Conservation (phyloP, 2,113 vertebrate genomes). For the Opisthocomus hoazin region DNA sequence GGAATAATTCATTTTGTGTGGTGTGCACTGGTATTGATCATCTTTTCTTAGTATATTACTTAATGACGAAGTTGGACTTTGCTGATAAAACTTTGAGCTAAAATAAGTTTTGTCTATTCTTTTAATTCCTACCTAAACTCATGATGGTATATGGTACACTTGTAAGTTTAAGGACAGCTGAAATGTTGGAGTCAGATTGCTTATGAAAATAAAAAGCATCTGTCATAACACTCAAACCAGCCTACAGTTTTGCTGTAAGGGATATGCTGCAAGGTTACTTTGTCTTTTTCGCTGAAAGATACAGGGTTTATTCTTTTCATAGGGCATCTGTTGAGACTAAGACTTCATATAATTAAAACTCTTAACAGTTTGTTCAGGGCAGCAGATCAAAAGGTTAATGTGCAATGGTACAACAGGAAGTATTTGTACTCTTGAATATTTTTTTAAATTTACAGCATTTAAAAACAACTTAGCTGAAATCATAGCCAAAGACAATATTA, state of each 20-base stretch:
- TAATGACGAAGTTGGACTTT: background rate
- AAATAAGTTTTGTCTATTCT: background rate
- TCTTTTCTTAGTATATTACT: background rate
- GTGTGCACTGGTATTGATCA: background rate
- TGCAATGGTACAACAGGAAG: conserved; percentile 41
- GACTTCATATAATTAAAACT: conserved; percentile 50
- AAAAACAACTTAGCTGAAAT: conserved; percentile 51
- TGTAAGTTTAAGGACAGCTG: conserved; percentile 21
- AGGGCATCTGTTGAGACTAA: background rate
- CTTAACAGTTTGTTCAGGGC: conserved; percentile 34
- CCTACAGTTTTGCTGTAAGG: background rate
- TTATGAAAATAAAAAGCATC: conserved; percentile 61
- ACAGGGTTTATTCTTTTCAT: conserved; percentile 7
- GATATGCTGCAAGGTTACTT: conserved; percentile 1
- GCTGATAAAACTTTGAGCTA: background rate
- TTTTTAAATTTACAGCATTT: conserved; percentile 54
- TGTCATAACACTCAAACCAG: conserved; percentile 38
- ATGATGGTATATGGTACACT: background rate
- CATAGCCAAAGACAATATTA: conserved; percentile 62
- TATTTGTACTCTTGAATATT: conserved; percentile 51
- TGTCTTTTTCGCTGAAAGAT: conserved; percentile 6
- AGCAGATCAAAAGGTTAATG: conserved; percentile 55
- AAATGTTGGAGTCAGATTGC: conserved; percentile 19
- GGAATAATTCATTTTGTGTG: background rate
- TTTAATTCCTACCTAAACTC: background rate